Base-by-base conservation (phyloP, 30 jellyfish, hydroid and myxozoan species). In the Chrysaora quinquecirrha region DNA sequence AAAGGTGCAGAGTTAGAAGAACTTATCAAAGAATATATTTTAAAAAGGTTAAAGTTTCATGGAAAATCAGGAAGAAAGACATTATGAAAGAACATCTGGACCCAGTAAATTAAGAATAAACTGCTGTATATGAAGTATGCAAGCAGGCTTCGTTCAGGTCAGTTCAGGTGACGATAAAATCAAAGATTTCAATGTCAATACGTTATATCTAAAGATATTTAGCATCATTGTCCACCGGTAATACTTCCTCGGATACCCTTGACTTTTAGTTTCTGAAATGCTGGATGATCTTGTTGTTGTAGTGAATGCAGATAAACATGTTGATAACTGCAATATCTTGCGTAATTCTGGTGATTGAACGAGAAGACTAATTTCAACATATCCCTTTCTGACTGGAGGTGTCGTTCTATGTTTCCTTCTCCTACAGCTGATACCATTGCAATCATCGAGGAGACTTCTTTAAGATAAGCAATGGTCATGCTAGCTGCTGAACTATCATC, bases 391-490 rank as follows among this genome's bases (percentile, higher is more conserved):
- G 89, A 20, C 31, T 61, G 89, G 52, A 78, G 31, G 60, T 78
- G 79, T 32, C 71, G 50, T 65, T 75, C 86, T 7, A 74, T 46
- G 76, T 74, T 32, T 9, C 46, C 63, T 76, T 78, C 81, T 54
- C 81, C 11, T 18, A 78, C 71, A 21, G 89, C 81, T 63, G 89
- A 63, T 6, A 58, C 81, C 89, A 78, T 60, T 19, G 64, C 64
- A 9, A 75, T 52, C 87, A 78, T 30, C 12, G 72, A 33, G 16
- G 89, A 78, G 20, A 78, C 89, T 24, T 78, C 89, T 30, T 78
- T 50, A 18, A 75, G 38, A 27, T 75, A 75, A 14, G 77, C 64
- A 14, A 56, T 21, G 34, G 87, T 49, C 27, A 75, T 18, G 35
- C 33, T 19, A 30, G 62, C 87, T 75, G 52, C 78, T 19, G 64